Evolutionary conservation across 2,113 vertebrate genomes (phyloP).

Genomic region (Callocephalon fimbriatum): DNA sequence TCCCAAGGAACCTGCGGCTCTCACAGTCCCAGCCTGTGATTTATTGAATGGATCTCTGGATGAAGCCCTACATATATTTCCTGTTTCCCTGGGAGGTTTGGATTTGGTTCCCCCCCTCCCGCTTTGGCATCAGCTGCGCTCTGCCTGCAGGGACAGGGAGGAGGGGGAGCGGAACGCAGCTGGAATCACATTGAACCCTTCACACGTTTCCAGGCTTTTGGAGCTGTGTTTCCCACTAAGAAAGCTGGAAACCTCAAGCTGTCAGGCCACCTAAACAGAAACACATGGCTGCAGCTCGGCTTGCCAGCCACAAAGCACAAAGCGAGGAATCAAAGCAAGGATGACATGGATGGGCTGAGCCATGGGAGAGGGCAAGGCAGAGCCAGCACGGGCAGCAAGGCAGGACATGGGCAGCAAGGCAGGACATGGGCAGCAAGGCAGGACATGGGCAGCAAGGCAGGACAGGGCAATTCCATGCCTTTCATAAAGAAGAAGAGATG

Average conservation of each 20-base stretch:
- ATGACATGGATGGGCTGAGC: background rate
- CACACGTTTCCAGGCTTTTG: background rate
- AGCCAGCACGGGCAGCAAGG: background rate
- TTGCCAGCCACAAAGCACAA: background rate
- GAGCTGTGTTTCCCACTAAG: slow-evolving; percentile 38
- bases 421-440: background rate
- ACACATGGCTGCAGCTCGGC: background rate
- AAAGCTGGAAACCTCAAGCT: background rate
- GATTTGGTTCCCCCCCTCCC: background rate
- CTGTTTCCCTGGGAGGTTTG: background rate
- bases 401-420: too few species aligned
- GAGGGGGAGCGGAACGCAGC: background rate
- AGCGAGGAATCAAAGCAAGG: background rate
- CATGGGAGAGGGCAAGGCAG: background rate
- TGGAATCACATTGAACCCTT: background rate
- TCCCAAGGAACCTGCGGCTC: background rate
- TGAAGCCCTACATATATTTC: background rate
- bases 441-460: background rate
- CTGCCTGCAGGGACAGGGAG: background rate
- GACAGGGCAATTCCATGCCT: background rate
- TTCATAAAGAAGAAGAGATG: background rate
- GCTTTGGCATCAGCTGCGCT: background rate
- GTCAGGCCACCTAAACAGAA: slow-evolving; percentile 36
- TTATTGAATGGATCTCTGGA: background rate
- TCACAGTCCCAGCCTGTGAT: background rate